Evolutionary conservation across 2,797 vertebrate species (phyloP), one percentile per base, ranked within the genome.

Genomic region (Hypotaenidia philippensis): DNA sequence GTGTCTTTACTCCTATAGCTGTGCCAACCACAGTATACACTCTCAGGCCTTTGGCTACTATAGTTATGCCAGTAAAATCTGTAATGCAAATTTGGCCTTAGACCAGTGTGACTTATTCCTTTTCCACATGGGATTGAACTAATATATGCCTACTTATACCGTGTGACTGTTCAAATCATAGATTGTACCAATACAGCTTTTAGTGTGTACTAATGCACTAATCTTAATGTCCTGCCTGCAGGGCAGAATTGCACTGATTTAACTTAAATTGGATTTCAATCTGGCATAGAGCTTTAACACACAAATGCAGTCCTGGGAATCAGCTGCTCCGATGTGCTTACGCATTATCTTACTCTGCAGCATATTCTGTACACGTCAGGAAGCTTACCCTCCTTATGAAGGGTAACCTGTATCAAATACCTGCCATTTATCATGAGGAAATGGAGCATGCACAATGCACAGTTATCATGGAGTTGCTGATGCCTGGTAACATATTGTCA

Each of bases 361-460:
- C 64, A 77, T 71, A 32, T 79, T 83, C 84, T 7, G 3, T n/a
- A 77, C 52, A 29, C 8, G 56, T 50, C 84, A 89, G 74, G 66
- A 89, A 93, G 75, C 64, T 87, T 41, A n/a, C 60, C 34, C 32
- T 74, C 59, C 41, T 85, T 75, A 52, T 0, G 7, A 71, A 89
- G 53, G 68, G 53, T 38, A 87, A 79, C 88, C 45, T 8, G 0
- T 52, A 77, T 68, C 75, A 84, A 68, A 80, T 12, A 38, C 68
- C n/a, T 92, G 45, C 52, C 87, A 87, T 93, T 85, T 70, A 89
- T 93, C 87, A 71, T 0, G 8, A 83, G 84, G 60, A 94, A 96
- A 96, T 83, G 93, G 82, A 94, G 89, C 89, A 64, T 95, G 78
- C 56, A 94, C 75, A 74, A 60, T 41, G 45, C 55, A 66, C 59